Base-by-base conservation (phyloP, 1,140 invertebrate genomes). In the Aphelinus atriplicis region DNA sequence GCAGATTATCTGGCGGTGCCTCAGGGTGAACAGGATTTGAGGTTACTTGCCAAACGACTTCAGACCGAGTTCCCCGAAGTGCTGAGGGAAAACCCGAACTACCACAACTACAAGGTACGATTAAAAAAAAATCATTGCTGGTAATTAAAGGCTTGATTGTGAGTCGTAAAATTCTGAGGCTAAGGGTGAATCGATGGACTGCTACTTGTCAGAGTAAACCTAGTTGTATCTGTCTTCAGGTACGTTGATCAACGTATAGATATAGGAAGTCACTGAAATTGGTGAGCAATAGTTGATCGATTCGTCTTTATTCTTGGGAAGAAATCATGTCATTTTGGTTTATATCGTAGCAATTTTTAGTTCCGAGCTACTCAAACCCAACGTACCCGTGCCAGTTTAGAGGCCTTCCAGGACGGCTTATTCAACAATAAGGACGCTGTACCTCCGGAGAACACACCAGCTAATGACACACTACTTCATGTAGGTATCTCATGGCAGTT, bases 21-120 rank as follows among this genome's bases (percentile, higher is more conserved):
- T 7, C 84, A 86, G 76, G 88, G 85, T n/a, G 77, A 81, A 10
- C 82, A 85, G 47, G 87, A 89, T 69, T 80, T 85, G 75, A 82
- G 71, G 48, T 61, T 86, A 6, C 71, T 89, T 3, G 88, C 84
- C 1, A 78, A 82, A 73, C 77, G 87, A 69, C 80, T 87, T 46
- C 81, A 83, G 65, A 81, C 75, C 50, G 82, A 80, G 73, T 89
- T 88, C 72, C 84, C 84, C 7, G 83, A 84, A 46, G 78, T 89
- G 56, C 71, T 88, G 9, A 79, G 80, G 50, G 50, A 50, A 3
- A 78, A 81, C 3, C 78, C 82, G 43, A 82, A 78, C 62, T 61
- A 81, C 4, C 3, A 75, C 1, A 80, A 80, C 78, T 86, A 81
- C 62, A 73, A 80, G 79, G 84, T 84, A 9, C 9, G 51, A 4